A percentile compares a stretch with the other conserved stretches of the same genome.
Evolutionary conservation across 2,797 vertebrate genomes (phyloP).

Genomic region (Muscicapa striata): DNA sequence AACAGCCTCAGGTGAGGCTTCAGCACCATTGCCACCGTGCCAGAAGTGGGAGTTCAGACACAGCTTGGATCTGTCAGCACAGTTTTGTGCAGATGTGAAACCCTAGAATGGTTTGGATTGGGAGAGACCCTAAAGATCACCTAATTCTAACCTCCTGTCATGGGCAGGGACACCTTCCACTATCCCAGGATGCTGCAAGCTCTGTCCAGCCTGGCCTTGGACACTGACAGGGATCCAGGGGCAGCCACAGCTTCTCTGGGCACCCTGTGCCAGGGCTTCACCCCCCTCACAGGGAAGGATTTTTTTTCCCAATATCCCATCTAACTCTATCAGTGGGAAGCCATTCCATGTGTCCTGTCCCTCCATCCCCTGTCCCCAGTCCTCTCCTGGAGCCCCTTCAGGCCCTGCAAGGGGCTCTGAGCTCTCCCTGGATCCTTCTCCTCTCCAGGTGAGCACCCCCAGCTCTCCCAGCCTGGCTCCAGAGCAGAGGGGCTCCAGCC

Average conservation of each 20-base stretch:
- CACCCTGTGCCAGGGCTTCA: not conserved
- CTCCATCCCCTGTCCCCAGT: not conserved
- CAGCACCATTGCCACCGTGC: not conserved
- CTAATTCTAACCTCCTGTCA: not conserved
- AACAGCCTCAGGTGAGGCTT: not conserved
- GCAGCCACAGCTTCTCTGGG: not conserved
- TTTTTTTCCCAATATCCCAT: accelerated
- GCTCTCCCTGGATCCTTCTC: not conserved
- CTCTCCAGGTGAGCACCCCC: accelerated
- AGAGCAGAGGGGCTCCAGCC: not conserved
- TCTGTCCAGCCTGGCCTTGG: accelerated
- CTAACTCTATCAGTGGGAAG: accelerated
- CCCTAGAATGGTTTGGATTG: not conserved
- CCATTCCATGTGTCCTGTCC: not conserved
- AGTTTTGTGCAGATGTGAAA: not conserved
- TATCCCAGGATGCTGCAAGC: accelerated
- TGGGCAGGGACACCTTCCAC: not conserved
- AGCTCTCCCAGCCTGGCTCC: not conserved
- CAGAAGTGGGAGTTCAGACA: accelerated
- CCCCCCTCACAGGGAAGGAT: accelerated
- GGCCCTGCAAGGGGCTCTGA: too few species aligned
- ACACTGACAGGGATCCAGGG: not conserved
- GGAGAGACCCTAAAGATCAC: not conserved
- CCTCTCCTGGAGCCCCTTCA: not conserved
- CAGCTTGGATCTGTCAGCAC: accelerated